Base-by-base conservation (phyloP, 2,113 vertebrate genomes). In the Thunnus maccoyii region DNA sequence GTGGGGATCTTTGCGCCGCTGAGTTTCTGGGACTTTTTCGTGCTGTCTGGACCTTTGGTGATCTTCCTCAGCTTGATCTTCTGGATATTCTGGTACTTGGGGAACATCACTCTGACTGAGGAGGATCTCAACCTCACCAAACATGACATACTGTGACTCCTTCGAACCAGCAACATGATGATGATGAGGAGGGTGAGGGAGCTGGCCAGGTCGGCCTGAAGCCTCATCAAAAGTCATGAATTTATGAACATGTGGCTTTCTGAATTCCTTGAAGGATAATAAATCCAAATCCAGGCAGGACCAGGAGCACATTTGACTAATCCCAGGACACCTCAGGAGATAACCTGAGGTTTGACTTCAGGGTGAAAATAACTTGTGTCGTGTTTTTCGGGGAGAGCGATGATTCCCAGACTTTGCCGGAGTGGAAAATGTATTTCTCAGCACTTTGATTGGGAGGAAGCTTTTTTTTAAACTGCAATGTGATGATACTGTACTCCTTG, bases 61-160 rank as follows among this genome's bases (percentile, higher is more conserved):
- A 91, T 99, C 0, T 96, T 96, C 68, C 44, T 96, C 74, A 99
- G 98, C 82, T 89, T 98, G 2, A 0, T 97, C 8, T 93, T 96
- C 81, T 99, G 98, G 98, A 77, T 95, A 2, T 91, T 94, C 67
- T 99, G 98, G 98, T 99, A 99, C 89, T 36, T 93, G 25, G 85
- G 96, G 76, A 96, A 95, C 81, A 88, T 99, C 0, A 92, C 91
- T 0, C 79, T 96, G 12, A 80, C 96, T 0, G 90, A 91, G 3
- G 83, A 94, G n/a, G 93, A 97, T 57, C 90, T 96, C 8, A 81
- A 83, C 82, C 57, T 91, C 32, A 32, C 17, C 17, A 92, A 83
- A 25, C 4, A 1, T 0, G 83, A 83, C 75, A 68, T 88, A 2
- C 57, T 86, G 50, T 92, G 41, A 72, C 36, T 41, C 0, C 32